Evolutionary conservation across 1,140 invertebrate genomes (phyloP), one percentile per base, ranked within the genome.

Genomic region (Pteromalus puparum): DNA sequence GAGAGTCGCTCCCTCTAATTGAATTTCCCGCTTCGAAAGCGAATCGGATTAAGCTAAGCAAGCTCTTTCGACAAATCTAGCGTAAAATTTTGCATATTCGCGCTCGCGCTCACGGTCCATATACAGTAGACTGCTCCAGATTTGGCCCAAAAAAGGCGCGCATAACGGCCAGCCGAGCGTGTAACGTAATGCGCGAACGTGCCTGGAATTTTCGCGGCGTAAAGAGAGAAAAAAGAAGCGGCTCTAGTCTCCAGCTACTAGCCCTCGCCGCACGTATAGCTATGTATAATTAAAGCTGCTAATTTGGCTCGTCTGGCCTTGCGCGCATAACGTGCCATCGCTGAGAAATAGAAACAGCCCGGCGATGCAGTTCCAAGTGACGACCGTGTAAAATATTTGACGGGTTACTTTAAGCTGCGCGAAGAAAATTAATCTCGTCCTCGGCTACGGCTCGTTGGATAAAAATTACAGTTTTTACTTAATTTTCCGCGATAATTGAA

Each of bases 401-500:
- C 4, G 30, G 30, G 30, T 5, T 34, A 5, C 4, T 53, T 53
- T 15, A 18, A 53, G 48, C 53, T n/a, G 48, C 0, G 48, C 13
- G 13, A 53, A 9, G 48, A 53, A 53, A 53, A 53, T 53, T 53
- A 53, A 53, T 53, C 15, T 53, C 46, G 48, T 1, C n/a, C n/a
- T n/a, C n/a, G n/a, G n/a, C n/a, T n/a, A n/a, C n/a, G n/a, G n/a
- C n/a, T n/a, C 48, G 48, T 53, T 18, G 12, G 12, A 53, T 15
- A 0, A 42, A 9, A 42, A 42, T 10, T 42, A 53, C 12, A 53
- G 48, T 72, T 81, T 53, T 81, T n/a, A 2, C 72, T 72, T 48
- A 42, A 70, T 48, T 72, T 21, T 10, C 65, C 10, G 67, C 24
- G 70, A 81, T 72, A 81, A 81, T 81, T 72, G 68, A 72, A 48